Percentiles rank a stretch among this genome's conserved stretches.
Evolutionary conservation across 2,113 vertebrate species (phyloP).

Genomic region (Thalassarche chlororhynchos): DNA sequence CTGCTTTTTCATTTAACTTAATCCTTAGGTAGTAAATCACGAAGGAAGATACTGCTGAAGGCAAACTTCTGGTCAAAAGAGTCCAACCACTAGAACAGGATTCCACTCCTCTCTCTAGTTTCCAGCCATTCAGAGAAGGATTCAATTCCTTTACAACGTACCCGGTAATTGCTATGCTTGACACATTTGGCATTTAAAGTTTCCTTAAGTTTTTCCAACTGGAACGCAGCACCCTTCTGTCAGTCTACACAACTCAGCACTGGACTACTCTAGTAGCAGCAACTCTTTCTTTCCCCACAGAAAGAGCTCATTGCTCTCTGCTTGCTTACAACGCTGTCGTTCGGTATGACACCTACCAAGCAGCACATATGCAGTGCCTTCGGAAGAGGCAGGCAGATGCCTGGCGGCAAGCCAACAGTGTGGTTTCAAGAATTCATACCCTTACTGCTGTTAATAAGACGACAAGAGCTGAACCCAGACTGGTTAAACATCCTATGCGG

Average conservation of each 20-base stretch:
- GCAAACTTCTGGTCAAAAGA: neutral
- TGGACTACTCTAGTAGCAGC: neutral
- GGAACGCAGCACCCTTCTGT: neutral
- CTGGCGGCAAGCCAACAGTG: neutral
- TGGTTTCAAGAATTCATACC: neutral
- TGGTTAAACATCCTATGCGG: neutral
- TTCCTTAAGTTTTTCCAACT: neutral
- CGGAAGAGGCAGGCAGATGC: neutral
- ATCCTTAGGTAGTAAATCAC: neutral
- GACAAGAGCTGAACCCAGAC: neutral
- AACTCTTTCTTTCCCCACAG: neutral
- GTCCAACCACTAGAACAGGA: neutral
- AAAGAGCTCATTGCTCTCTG: neutral
- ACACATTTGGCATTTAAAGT: neutral
- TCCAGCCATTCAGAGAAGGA: neutral
- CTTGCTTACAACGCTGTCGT: rapidly evolving
- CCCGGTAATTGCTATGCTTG: neutral
- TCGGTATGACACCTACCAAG: neutral
- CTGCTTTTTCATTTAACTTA: neutral
- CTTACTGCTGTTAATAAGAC: neutral
- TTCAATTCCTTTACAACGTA: neutral
- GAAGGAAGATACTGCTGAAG: neutral
- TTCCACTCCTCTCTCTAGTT: neutral
- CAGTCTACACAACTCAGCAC: neutral
- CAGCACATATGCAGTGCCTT: neutral